Evolutionary conservation across 1,140 invertebrate genomes (phyloP), one percentile per base, ranked within the genome.

Genomic region (Capitella teleta): DNA sequence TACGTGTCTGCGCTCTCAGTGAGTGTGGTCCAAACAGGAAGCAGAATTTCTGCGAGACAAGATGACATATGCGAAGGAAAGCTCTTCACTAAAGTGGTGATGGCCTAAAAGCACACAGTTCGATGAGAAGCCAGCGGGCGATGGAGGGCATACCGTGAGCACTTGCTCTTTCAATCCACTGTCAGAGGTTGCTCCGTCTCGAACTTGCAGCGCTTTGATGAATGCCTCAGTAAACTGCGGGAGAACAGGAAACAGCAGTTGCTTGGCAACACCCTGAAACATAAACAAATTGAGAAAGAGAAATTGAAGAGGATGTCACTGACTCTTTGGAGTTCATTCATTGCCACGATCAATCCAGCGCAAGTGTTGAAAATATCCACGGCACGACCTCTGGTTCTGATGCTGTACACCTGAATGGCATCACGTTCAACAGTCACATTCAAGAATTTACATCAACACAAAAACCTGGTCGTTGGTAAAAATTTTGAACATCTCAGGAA

Each of bases 401-500:
- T 74, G 38, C 76, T 66, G 67, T 79, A 78, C 66, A 77, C 64
- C 79, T 82, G 48, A 54, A 74, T 26, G 24, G n/a, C 10, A 12
- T 34, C 32, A 18, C n/a, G 25, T 2, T 40, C 38, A 40, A 21
- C 36, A 12, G 1, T 21, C 32, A 34, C 16, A 34, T 34, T 34
- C n/a, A n/a, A n/a, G n/a, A n/a, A n/a, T n/a, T n/a, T n/a, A n/a
- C n/a, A n/a, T n/a, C n/a, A n/a, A n/a, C n/a, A n/a, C n/a, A n/a
- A n/a, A n/a, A n/a, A 82, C 80, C 59, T 80, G 74, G 58, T 80
- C 78, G 34, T 77, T 76, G 57, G 78, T 74, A 57, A 85, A 82
- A 44, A 86, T 84, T 58, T 81, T 76, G 58, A 82, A 83, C 73
- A 86, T 82, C 69, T 86, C 83, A 48, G 83, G 81, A 10, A 86